Conservation (phyloP, 2,113 vertebrate genomes). For the Megalops atlanticus region DNA sequence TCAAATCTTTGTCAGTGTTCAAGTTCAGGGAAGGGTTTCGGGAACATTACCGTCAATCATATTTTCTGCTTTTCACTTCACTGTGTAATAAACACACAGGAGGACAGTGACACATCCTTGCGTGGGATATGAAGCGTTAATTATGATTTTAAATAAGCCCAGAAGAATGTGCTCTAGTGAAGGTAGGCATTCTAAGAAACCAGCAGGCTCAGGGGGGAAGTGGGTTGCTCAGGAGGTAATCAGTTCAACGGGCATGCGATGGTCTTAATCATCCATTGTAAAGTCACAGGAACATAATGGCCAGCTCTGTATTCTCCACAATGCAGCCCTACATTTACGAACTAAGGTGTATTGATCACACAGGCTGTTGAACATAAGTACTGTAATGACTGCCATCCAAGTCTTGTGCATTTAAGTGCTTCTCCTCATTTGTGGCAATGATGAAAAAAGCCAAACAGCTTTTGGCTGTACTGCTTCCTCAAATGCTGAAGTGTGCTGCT, state of each 20-base stretch:
- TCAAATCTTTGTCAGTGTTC: neutral
- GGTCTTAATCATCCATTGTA: too few species aligned
- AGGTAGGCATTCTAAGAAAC: neutral
- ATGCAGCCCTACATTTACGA: neutral
- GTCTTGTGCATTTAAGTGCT: neutral
- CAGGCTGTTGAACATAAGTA: neutral
- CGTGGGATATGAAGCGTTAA: neutral
- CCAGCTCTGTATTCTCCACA: neutral
- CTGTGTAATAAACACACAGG: neutral
- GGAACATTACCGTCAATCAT: neutral
- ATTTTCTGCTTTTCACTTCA: conserved; percentile 1
- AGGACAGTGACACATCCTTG: neutral
- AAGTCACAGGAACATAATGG: neutral
- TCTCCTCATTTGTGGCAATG: neutral
- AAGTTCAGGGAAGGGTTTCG: neutral
- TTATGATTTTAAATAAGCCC: neutral
- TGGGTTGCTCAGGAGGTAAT: too few species aligned
- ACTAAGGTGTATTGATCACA: conserved; percentile 8
- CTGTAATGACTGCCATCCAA: neutral
- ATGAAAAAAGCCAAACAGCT: neutral
- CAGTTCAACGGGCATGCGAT: too few species aligned
- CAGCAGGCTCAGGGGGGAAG: too few species aligned
- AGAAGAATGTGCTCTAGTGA: neutral
- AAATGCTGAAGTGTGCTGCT: neutral
- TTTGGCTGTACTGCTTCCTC: neutral